Evolutionary conservation across 2,888 invertebrate species (phyloP).

Genomic region (Alloscopus bannaensis): DNA sequence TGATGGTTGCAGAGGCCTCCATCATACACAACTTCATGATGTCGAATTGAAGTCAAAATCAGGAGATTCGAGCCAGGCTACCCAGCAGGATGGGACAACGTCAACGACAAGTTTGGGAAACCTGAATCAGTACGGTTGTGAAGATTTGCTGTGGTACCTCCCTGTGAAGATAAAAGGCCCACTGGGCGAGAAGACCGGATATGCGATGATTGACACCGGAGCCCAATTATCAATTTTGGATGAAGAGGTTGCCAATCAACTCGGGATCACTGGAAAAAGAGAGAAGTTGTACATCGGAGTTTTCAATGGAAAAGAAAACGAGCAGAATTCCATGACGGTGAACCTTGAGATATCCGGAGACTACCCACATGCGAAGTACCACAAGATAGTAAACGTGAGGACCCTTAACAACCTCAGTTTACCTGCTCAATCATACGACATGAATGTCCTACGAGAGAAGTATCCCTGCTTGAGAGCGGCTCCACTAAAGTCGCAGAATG

Average conservation of each 20-base stretch:
- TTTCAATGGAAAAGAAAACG: too few relatives aligned
- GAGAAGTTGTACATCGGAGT: too few relatives aligned
- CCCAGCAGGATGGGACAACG: not conserved
- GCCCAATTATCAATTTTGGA: not conserved
- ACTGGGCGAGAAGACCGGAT: not conserved
- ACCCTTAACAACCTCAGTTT: too few relatives aligned
- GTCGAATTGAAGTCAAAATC: not conserved
- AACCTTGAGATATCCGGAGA: not conserved
- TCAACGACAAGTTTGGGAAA: not conserved
- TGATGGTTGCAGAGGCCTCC: not conserved
- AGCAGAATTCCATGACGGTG: too few relatives aligned
- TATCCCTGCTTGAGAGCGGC: too few relatives aligned
- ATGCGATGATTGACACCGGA: not conserved
- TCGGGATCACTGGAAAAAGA: not conserved
- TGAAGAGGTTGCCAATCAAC: not conserved
- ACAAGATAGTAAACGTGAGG: not conserved
- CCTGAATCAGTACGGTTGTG: too few relatives aligned
- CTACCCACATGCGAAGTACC: not conserved
- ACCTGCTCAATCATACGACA: too few relatives aligned
- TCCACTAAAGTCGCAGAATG: too few relatives aligned
- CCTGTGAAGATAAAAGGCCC: not conserved
- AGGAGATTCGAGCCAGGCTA: too few relatives aligned
- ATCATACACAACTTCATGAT: conserved; percentile 2
- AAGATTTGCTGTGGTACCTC: too few relatives aligned
- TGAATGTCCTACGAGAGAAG: too few relatives aligned